These are phyloP conservation scores for Stenopsyche tienmushanensis DNA, from an alignment of 1,140 invertebrate genomes.

Conservation along the genomic window DNA sequence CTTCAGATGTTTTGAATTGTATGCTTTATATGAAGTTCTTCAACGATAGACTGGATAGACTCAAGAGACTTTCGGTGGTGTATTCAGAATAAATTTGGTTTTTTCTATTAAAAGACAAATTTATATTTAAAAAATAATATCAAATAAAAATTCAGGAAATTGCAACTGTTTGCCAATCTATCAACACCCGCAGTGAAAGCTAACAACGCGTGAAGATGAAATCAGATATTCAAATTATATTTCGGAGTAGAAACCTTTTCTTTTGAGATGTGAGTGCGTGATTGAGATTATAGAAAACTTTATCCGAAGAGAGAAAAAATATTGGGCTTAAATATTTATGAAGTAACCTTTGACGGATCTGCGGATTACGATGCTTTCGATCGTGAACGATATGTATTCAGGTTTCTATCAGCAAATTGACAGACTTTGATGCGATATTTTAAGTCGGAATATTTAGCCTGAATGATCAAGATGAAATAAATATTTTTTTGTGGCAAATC, in stretches of 20 bases:
- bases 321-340: constrained; percentile 28
- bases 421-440: no score
- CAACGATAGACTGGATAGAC: background rate
- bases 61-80: background rate
- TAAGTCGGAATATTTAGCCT: no score
- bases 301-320: background rate
- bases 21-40: background rate
- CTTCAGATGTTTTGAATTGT: constrained; percentile 13
- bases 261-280: constrained; percentile 5
- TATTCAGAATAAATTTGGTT: no score
- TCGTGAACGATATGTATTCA: background rate
- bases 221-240: constrained; percentile 33
- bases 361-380: background rate
- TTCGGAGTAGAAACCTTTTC: background rate
- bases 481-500: no score
- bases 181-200: background rate
- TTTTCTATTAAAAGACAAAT: no score
- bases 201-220: constrained; percentile 25
- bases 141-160: background rate
- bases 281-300: constrained; percentile 5
- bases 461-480: no score
- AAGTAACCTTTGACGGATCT: constrained; percentile 1
- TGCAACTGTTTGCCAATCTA: no score
- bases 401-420: no score
- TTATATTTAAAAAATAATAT: background rate